Evolutionary conservation across 2,113 vertebrate species (phyloP), one percentile per base, ranked within the genome.

Genomic region (Pholis gunnellus): DNA sequence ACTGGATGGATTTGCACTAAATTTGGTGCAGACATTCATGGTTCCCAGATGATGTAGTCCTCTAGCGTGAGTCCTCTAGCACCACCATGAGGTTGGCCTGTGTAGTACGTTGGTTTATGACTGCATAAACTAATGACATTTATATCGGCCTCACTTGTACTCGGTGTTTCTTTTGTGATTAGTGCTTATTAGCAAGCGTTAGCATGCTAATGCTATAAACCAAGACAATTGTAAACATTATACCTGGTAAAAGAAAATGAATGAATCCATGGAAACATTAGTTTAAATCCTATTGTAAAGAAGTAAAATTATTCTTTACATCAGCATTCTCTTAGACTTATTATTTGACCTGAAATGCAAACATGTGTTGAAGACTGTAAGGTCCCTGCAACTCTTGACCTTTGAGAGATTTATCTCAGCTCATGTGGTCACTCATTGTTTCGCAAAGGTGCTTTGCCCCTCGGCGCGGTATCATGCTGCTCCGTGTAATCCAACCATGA

Each of bases 391-490:
- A 10, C 34, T n/a, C 11, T 56, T 82, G 64, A 76, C 83, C 83
- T 85, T 89, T 87, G 6, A 68, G 38, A 69, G 59, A 42, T 60
- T 38, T 29, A 2, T 40, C 4, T 40, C 13, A 20, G 11, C 38
- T 22, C 4, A 5, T 20, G 29, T 9, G 42, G 40, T 20, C 57
- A 5, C 38, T 60, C 31, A 17, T 3, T 46, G 63, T 25, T 64
- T 78, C 42, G 70, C 11, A 72, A 79, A 92, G 86, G 90, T 87
- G 81, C 50, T 46, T 67, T 66, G 77, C 74, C 88, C 81, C 48
- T 31, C 9, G 61, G 88, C 25, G 0, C 71, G 14, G 73, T 75
- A 91, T 92, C 82, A 83, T 57, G 52, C 73, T 66, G 84, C 57
- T 82, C 86, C 81, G 78, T 82, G 61, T 89, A 82, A 40, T 81